Base-by-base conservation (phyloP, 1,140 invertebrate genomes). In the Cotesia chilonis region DNA sequence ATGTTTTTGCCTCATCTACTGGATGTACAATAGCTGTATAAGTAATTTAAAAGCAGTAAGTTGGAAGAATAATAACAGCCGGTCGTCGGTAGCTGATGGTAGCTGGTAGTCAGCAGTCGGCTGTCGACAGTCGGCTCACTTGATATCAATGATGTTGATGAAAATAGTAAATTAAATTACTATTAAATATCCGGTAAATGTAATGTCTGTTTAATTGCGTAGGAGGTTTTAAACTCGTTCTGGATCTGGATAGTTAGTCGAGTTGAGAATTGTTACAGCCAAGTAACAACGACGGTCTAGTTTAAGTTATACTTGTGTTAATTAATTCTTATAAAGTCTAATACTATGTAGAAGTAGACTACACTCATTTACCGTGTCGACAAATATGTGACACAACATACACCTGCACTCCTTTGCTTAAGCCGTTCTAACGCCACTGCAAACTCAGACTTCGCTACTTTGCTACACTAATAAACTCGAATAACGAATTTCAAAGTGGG, bases 331-430 rank as follows among this genome's bases (percentile, higher is more conserved):
- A n/a, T 5, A 12, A 14, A 20, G 14, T 17, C 20, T 36, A 68
- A 28, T 28, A 28, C 28, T 28, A 28, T 28, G 3, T 28, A 28
- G 28, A 28, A 68, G 66, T 68, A 55, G 47, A 55, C 47, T 68
- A 41, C 9, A 68, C 10, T 68, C 52, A 68, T 54, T 68, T 5
- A 52, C 66, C 66, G 52, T 68, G 28, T 68, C 66, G 66, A 68
- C 51, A 38, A 55, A 55, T 55, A 9, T 54, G 66, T 68, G 66
- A 68, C 66, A 28, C 57, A 54, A 54, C 35, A 37, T 20, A 66
- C 52, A 17, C 51, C 20, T 28, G 17, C 3, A 28, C 17, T 55
- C 36, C 6, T 55, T n/a, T 12, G 54, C 51, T 37, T 17, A 14
- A 65, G 41, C 12, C 14, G 5, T 47, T 47, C 6, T 7, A 47